Base-by-base conservation (phyloP, 2,113 vertebrate species). In the Tychaedon coryphoeus region DNA sequence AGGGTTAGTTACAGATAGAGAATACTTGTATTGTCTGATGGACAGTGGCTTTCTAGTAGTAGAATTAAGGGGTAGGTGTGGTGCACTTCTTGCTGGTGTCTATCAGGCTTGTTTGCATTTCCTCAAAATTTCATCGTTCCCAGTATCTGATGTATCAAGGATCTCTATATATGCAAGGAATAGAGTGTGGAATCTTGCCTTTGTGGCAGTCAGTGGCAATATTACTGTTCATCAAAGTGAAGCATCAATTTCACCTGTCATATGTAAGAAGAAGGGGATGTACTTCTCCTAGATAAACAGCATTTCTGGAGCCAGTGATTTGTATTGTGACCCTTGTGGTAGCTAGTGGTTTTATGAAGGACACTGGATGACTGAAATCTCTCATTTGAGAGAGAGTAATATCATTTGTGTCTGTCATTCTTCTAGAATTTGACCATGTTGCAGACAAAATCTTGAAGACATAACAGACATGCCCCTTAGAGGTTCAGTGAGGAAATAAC, bases 381-480 rank as follows among this genome's bases (percentile, higher is more conserved):
- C 8, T 83, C 26, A 28, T 38, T 62, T 77, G 64, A 70, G 36
- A 73, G 51, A 65, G 29, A 53, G n/a, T 43, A 56, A 42, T 77
- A 42, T 82, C 15, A 58, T 76, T 62, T 67, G 24, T n/a, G 42
- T 51, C 57, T 36, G 26, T 71, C 38, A 29, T 80, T 84, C 23
- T 66, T 51, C 18, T 75, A 23, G n/a, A 57, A 2, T 74, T 92
- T 51, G 42, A 60, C 12, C 16, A 62, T 9, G 13, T 38, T 53
- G 56, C 50, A 26, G 54, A 45, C 12, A 57, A 82, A 86, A 65
- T 29, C 56, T 93, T 57, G 56, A 70, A 61, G 62, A 53, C 3
- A 0, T 51, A 65, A 61, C 26, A 54, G 33, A 31, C 0, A 0
- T 38, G 31, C 26, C n/a, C 31, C n/a, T 70, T 40, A 53, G n/a